phyloP scores from a whole-genome alignment of 2,888 invertebrate species.

The Philhelius pedissequus region DNA sequence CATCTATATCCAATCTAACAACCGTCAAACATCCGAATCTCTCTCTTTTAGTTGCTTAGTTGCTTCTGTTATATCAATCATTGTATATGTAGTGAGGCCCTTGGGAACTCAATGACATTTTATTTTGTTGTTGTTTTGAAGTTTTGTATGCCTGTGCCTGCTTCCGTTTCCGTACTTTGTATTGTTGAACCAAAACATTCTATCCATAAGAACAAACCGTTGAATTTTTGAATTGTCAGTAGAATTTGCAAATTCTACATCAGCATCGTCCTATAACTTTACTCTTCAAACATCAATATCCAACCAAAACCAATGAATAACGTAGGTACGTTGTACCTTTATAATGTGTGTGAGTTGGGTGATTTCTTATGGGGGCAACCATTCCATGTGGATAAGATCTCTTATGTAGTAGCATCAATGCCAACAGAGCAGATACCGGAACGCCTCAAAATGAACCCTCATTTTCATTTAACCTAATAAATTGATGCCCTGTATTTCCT shows the following conservation, averaged over 20 bases:
- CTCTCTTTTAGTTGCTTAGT: neutral
- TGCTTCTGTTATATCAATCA: conserved; percentile 48
- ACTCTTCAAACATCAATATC: conserved; percentile 18
- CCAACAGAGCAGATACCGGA: conserved; percentile 13
- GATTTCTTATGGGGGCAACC: neutral
- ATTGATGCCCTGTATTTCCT: conserved; percentile 44
- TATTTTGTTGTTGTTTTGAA: conserved; percentile 14
- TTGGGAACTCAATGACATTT: conserved; percentile 50
- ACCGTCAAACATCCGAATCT: conserved; percentile 5
- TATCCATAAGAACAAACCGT: neutral
- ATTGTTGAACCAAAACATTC: neutral
- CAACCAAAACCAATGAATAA: neutral
- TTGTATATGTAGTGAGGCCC: conserved; percentile 26
- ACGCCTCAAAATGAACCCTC: conserved; percentile 43
- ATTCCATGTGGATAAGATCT: conserved; percentile 2
- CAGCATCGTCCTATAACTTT: neutral
- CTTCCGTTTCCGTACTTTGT: neutral
- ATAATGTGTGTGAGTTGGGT: neutral
- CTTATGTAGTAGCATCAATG: neutral
- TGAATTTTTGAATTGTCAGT: conserved; percentile 19
- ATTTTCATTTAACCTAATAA: conserved; percentile 55
- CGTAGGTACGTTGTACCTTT: neutral
- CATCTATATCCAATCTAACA: conserved; percentile 34
- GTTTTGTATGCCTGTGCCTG: no score
- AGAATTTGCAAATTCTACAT: neutral